Evolutionary conservation across 2,888 invertebrate genomes (phyloP).

Genomic region (Nomada flava): DNA sequence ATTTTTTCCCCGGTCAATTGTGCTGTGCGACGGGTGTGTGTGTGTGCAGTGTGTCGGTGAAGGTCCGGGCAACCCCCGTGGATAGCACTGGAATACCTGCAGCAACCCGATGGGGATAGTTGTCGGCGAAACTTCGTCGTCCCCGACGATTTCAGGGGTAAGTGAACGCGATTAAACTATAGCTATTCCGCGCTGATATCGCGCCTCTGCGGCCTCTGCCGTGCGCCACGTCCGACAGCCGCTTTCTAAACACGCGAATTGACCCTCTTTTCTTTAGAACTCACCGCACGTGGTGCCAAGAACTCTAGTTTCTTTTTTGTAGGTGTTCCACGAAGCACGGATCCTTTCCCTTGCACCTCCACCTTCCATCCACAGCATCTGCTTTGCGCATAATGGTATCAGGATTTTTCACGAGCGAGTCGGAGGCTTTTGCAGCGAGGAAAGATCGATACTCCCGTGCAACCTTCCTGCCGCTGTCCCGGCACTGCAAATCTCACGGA

Average conservation of each 20-base stretch:
- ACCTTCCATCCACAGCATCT: too few relatives aligned
- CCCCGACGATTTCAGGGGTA: conserved; percentile 1
- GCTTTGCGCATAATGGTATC: background rate
- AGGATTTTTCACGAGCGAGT: background rate
- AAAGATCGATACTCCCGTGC: conserved; percentile 19
- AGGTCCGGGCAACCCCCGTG: background rate
- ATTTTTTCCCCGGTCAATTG: conserved; percentile 3
- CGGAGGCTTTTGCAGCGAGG: conserved; percentile 16
- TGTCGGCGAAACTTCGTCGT: background rate
- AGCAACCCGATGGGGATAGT: conserved; percentile 19
- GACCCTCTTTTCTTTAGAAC: too few relatives aligned
- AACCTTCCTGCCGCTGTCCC: conserved; percentile 9
- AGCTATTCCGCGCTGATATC: too few relatives aligned
- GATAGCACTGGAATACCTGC: conserved; percentile 19
- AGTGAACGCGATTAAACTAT: background rate
- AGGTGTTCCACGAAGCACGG: background rate
- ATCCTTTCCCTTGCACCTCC: background rate
- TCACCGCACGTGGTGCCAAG: conserved; percentile 51
- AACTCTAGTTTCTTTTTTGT: background rate
- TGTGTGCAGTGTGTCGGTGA: conserved; percentile 38
- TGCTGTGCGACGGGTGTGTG: conserved; percentile 35
- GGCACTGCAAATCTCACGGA: background rate
- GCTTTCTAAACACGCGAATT: too few relatives aligned
- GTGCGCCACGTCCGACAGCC: too few relatives aligned
- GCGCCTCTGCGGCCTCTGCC: too few relatives aligned